phyloP scores from a whole-genome alignment of 2,797 vertebrate genomes.

The Catamblyrhynchus diadema region DNA sequence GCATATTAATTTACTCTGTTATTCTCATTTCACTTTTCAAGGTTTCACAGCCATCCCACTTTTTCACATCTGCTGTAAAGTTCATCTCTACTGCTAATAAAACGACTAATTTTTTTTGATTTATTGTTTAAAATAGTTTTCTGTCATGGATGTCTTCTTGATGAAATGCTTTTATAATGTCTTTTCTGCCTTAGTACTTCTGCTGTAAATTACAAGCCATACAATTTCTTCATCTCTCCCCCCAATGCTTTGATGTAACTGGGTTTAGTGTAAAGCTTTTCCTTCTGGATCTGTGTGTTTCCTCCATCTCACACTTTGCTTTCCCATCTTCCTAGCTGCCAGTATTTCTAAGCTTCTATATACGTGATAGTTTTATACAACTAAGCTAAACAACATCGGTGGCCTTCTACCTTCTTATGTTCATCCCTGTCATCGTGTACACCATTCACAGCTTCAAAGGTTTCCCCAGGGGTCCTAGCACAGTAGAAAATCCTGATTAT shows the following conservation, averaged over 20 bases:
- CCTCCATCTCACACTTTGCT: conserved; percentile 52
- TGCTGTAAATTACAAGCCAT: conserved; percentile 72
- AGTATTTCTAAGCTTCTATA: conserved; percentile 66
- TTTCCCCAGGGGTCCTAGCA: conserved; percentile 79
- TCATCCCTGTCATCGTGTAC: conserved; percentile 71
- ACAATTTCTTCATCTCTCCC: conserved; percentile 63
- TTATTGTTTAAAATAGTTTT: conserved; percentile 77
- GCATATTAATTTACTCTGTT: conserved; percentile 69
- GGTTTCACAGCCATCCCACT: conserved; percentile 63
- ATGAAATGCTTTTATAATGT: conserved; percentile 73
- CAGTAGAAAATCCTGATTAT: conserved; percentile 82
- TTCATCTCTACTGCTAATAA: conserved; percentile 74
- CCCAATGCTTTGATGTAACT: conserved; percentile 52
- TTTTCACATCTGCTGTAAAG: conserved; percentile 66
- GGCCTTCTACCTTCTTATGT: conserved; percentile 70
- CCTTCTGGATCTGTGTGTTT: conserved; percentile 60
- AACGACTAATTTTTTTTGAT: conserved; percentile 74
- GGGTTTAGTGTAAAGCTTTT: conserved; percentile 62
- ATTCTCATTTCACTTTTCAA: conserved; percentile 70
- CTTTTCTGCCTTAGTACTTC: conserved; percentile 69
- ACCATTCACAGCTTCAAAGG: conserved; percentile 75
- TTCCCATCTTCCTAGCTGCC: conserved; percentile 67
- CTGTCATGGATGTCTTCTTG: conserved; percentile 70
- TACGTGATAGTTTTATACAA: conserved; percentile 74
- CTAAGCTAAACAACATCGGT: conserved; percentile 62